phyloP scores from a whole-genome alignment of 2,113 vertebrate species.

The Nesogale talazaci region DNA sequence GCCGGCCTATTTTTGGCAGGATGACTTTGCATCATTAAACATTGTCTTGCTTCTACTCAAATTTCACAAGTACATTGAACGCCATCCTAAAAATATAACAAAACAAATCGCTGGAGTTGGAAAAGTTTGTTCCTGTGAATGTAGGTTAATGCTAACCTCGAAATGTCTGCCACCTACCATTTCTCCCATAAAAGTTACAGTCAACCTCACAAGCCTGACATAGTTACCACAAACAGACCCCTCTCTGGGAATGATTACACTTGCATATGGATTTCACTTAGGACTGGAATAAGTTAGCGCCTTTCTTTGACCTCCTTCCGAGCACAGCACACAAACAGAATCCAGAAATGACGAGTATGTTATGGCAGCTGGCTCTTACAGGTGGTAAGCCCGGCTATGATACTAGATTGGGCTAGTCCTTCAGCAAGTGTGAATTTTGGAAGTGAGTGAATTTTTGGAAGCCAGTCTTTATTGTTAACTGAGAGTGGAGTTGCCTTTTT shows the following conservation, averaged over 20 bases:
- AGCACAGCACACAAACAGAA: constrained; percentile 83
- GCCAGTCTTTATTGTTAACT: constrained; percentile 85
- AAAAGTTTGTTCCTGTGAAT: not conserved
- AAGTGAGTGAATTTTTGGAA: constrained; percentile 75
- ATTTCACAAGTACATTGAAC: not conserved
- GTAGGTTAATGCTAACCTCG: constrained; percentile 54
- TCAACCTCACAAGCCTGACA: constrained; percentile 61
- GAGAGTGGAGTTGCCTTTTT: constrained; percentile 83
- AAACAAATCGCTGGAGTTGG: not conserved
- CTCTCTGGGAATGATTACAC: constrained; percentile 81
- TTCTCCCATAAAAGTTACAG: constrained; percentile 55
- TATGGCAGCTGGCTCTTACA: constrained; percentile 86
- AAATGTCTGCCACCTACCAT: constrained; percentile 30
- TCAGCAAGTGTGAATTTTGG: constrained; percentile 84
- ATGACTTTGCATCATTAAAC: constrained; percentile 41
- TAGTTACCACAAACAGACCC: constrained; percentile 62
- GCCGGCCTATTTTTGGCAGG: constrained; percentile 8
- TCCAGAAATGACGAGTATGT: constrained; percentile 86
- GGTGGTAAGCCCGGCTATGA: constrained; percentile 86
- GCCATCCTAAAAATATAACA: constrained; percentile 25
- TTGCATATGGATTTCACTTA: constrained; percentile 80
- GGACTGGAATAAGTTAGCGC: constrained; percentile 83
- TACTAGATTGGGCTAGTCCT: constrained; percentile 78
- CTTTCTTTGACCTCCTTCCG: constrained; percentile 85
- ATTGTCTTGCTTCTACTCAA: not conserved